Conservation (phyloP, 2,113 vertebrate species). For the Oceanodroma tethys region DNA sequence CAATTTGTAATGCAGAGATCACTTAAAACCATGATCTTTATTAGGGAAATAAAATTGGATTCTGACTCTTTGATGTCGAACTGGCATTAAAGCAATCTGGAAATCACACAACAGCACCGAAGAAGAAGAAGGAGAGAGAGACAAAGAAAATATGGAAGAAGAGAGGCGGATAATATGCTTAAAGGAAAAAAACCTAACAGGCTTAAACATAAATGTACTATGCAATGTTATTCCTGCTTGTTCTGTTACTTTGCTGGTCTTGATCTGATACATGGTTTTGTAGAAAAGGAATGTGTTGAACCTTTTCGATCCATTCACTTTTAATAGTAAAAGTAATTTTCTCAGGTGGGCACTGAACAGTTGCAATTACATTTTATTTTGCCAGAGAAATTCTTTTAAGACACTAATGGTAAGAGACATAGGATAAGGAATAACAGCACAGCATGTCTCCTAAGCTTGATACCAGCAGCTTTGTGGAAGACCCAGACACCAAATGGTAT, state of each 20-base stretch:
- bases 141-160: neutral
- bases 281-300: neutral
- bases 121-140: neutral
- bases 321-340: constrained; percentile 53
- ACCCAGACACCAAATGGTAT: neutral
- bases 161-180: neutral
- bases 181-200: neutral
- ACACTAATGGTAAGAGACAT: constrained; percentile 6
- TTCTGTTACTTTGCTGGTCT: neutral
- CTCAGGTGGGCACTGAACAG: constrained; percentile 42
- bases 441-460: neutral
- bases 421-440: constrained; percentile 29
- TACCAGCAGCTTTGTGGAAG: neutral
- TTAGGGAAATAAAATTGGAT: neutral
- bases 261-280: neutral
- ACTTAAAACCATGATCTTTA: neutral
- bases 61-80: neutral
- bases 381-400: constrained; percentile 9
- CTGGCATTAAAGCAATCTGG: neutral
- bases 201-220: neutral
- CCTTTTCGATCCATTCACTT: neutral
- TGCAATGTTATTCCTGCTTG: neutral
- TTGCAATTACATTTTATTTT: constrained; percentile 53
- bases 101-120: neutral
- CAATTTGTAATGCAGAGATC: neutral